These are phyloP conservation scores for Sceloporus undulatus DNA, from an alignment of 2,113 vertebrate species.

Conservation along the genomic window DNA sequence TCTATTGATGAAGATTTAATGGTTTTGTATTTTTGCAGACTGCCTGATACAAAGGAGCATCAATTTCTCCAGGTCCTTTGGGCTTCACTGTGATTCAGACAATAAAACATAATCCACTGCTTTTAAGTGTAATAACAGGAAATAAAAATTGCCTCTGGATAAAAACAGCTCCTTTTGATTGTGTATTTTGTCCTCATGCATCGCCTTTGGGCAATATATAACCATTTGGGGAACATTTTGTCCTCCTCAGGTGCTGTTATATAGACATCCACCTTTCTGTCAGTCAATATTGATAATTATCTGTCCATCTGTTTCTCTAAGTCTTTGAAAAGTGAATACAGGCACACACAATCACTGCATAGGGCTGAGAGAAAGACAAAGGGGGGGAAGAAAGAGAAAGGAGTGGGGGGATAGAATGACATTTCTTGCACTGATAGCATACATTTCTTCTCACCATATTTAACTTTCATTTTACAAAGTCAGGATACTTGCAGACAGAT, in stretches of 20 bases:
- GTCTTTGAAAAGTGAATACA: conserved; percentile 14
- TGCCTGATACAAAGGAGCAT: conserved; percentile 55
- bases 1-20: neutral
- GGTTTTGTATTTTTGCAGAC: conserved; percentile 33
- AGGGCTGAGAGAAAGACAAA: conserved; percentile 21
- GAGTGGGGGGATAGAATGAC: conserved; percentile 24
- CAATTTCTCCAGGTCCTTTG: conserved; percentile 63
- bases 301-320: conserved; percentile 47
- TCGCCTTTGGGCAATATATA: conserved; percentile 61
- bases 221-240: conserved; percentile 50
- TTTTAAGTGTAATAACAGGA: conserved; percentile 56
- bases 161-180: conserved; percentile 70
- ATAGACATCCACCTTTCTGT: conserved; percentile 59
- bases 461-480: conserved; percentile 24
- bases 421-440: conserved; percentile 23
- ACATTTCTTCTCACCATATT: conserved; percentile 27
- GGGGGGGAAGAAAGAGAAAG: neutral
- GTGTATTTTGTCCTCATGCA: conserved; percentile 63
- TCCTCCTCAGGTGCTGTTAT: conserved; percentile 55
- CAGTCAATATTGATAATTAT: conserved; percentile 71
- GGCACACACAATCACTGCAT: conserved; percentile 37
- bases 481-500: neutral
- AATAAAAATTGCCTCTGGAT: conserved; percentile 71
- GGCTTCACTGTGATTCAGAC: conserved; percentile 61
- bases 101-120: conserved; percentile 61